Conservation (phyloP, 2,113 vertebrate genomes). For the Hippocampus comes region DNA sequence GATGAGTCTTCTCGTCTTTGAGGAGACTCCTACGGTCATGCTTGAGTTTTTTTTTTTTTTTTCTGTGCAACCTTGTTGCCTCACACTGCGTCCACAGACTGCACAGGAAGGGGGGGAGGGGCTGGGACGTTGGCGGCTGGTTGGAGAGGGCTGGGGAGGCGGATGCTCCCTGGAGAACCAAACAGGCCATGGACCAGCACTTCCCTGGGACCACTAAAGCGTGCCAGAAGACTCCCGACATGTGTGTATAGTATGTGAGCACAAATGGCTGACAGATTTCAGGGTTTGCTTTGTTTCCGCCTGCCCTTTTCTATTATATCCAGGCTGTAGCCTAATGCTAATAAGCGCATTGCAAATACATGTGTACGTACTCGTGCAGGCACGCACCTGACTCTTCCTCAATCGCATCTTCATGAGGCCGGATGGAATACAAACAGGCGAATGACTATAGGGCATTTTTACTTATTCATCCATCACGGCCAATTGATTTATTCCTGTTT, state of each 20-base stretch:
- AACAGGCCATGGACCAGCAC: conserved; percentile 70
- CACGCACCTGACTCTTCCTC: conserved; percentile 28
- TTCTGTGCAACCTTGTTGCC: conserved; percentile 61
- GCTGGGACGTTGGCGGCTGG: conserved; percentile 29
- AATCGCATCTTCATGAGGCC: conserved; percentile 57
- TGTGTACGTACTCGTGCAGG: conserved; percentile 6
- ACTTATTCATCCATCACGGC: conserved; percentile 71
- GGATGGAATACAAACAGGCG: conserved; percentile 61
- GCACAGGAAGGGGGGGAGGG: conserved; percentile 63
- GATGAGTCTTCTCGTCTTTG: conserved; percentile 60
- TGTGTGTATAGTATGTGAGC: conserved; percentile 71
- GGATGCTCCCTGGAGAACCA: conserved; percentile 62
- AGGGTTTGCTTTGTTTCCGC: conserved; percentile 62
- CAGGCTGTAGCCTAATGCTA: conserved; percentile 50
- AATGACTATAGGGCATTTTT: conserved; percentile 72
- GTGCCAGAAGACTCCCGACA: conserved; percentile 70
- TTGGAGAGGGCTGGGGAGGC: conserved; percentile 8
- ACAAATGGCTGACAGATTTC: conserved; percentile 71
- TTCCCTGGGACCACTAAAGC: conserved; percentile 61
- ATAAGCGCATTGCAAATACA: conserved; percentile 36
- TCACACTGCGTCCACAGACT: conserved; percentile 68
- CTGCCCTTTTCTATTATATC: conserved; percentile 46
- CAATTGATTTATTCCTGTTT: conserved; percentile 71
- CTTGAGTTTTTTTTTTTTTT: conserved; percentile 47
- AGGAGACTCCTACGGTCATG: conserved; percentile 54